These are phyloP conservation scores for Hypsopygia costalis DNA, from an alignment of 2,888 invertebrate genomes.

Conservation along the genomic window DNA sequence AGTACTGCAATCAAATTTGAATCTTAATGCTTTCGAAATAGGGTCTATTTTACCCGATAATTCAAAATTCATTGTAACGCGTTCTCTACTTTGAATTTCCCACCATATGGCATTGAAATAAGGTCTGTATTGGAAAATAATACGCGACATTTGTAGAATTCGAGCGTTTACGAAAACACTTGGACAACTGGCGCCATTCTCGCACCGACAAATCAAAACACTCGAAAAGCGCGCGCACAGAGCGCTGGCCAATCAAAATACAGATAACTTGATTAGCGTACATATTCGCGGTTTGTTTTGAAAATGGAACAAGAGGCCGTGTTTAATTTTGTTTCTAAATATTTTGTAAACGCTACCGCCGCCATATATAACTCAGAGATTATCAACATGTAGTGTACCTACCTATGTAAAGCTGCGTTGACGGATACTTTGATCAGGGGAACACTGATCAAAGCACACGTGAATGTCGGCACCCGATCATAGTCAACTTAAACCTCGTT, in stretches of 20 bases:
- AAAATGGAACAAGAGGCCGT: constrained; percentile 32
- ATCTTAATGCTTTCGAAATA: constrained; percentile 11
- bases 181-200: constrained; percentile 63
- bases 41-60: constrained; percentile 11
- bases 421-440: too few species aligned
- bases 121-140: constrained; percentile 15
- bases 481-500: too few species aligned
- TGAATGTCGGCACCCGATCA: too few species aligned
- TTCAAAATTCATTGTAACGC: not conserved
- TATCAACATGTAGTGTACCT: too few species aligned
- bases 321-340: constrained; percentile 20
- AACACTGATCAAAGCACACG: too few species aligned
- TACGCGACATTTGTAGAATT: constrained; percentile 20
- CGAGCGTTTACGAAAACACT: constrained; percentile 64
- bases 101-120: constrained; percentile 14
- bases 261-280: constrained; percentile 60
- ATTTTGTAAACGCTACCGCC: too few species aligned
- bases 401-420: too few species aligned
- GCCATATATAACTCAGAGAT: too few species aligned
- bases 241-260: constrained; percentile 70
- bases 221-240: constrained; percentile 49
- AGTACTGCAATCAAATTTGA: constrained; percentile 16
- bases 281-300: constrained; percentile 52
- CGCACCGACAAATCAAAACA: constrained; percentile 66
- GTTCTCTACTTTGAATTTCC: constrained; percentile 14